Percentiles rank a stretch among this genome's conserved stretches.
Evolutionary conservation across 2,797 vertebrate genomes (phyloP).

Genomic region (Silurus aristotelis): DNA sequence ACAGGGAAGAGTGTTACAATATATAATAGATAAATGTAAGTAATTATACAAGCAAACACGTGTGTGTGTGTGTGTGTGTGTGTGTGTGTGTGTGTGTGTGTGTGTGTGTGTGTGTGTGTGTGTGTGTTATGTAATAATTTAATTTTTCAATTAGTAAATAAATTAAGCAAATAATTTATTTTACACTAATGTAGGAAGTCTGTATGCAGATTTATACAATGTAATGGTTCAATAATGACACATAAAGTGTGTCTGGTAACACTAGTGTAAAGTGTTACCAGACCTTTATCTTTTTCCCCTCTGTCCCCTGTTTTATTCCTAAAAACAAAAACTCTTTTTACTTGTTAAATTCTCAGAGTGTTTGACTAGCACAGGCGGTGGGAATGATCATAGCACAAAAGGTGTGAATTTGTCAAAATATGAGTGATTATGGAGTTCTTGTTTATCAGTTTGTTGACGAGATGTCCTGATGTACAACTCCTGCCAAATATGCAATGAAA

Average conservation of each 20-base stretch:
- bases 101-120: not conserved
- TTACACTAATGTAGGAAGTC: not conserved
- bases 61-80: too few species aligned
- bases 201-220: not conserved
- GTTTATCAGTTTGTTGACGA: not conserved
- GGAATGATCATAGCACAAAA: constrained; percentile 21
- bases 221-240: not conserved
- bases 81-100: not conserved
- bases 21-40: too few species aligned
- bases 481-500: not conserved
- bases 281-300: not conserved
- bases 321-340: not conserved
- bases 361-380: not conserved
- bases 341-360: not conserved
- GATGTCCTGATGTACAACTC: not conserved
- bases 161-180: too few species aligned
- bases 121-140: not conserved
- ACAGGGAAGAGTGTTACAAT: not conserved
- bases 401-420: constrained; percentile 22
- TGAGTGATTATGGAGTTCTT: not conserved
- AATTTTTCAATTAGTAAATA: not conserved
- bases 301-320: too few species aligned
- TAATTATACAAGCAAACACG: too few species aligned
- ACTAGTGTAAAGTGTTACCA: too few species aligned
- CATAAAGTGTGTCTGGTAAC: not conserved